phyloP scores from a whole-genome alignment of 2,888 invertebrate genomes.

The Megamerina dolium region DNA sequence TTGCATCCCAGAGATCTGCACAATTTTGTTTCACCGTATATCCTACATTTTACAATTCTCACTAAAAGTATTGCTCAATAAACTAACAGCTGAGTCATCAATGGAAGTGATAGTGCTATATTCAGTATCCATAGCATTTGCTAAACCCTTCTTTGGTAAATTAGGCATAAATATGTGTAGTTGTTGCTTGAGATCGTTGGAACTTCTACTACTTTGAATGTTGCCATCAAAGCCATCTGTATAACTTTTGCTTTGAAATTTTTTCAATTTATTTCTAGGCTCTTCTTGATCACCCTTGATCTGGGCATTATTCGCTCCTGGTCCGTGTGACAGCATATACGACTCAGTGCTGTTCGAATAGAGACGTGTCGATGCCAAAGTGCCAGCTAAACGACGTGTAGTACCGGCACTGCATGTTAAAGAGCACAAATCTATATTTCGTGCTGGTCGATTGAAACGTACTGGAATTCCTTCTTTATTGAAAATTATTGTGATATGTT shows the following conservation, averaged over 20 bases:
- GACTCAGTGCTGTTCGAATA: constrained; percentile 28
- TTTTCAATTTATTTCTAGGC: background rate
- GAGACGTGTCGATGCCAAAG: constrained; percentile 37
- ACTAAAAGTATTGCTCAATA: constrained; percentile 35
- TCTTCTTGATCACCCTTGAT: background rate
- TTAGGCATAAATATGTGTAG: constrained; percentile 71
- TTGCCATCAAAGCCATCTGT: too few species aligned
- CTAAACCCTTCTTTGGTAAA: constrained; percentile 52
- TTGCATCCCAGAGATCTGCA: too few species aligned
- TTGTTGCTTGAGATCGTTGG: too few species aligned
- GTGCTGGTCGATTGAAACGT: constrained; percentile 40
- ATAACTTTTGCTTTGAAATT: constrained; percentile 11
- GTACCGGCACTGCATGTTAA: constrained; percentile 33
- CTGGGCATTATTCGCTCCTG: background rate
- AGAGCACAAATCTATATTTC: constrained; percentile 42
- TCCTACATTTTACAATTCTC: constrained; percentile 25
- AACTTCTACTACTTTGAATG: too few species aligned
- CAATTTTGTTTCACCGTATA: too few species aligned
- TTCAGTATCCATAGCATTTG: constrained; percentile 5
- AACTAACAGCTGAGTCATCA: constrained; percentile 32
- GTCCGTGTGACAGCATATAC: background rate
- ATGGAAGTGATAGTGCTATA: constrained; percentile 11
- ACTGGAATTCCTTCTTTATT: constrained; percentile 43
- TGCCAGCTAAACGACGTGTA: constrained; percentile 33
- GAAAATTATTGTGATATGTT: constrained; percentile 46